Evolutionary conservation across 1,140 invertebrate genomes (phyloP).

Genomic region (Meloidogyne floridensis): DNA sequence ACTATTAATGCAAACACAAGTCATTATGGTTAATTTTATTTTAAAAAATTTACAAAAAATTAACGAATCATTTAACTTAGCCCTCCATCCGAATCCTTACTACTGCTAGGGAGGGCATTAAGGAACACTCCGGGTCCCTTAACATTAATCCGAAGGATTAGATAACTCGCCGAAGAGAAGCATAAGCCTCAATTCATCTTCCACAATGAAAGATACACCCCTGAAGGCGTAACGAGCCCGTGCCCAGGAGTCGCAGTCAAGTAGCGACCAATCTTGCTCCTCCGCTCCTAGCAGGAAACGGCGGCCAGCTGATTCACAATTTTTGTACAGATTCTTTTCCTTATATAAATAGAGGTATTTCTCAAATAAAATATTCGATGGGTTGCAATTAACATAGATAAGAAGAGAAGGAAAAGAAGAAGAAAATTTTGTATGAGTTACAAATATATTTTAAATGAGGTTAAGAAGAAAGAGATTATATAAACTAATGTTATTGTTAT

Average conservation of each 20-base stretch:
- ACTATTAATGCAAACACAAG: background rate
- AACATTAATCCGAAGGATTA: too few relatives aligned
- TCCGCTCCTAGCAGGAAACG: conserved; percentile 3
- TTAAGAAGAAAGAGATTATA: background rate
- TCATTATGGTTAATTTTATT: background rate
- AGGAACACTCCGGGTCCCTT: too few relatives aligned
- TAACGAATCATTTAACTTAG: background rate
- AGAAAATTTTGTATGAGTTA: too few relatives aligned
- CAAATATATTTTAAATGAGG: too few relatives aligned
- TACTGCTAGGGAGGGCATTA: background rate
- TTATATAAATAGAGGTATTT: background rate
- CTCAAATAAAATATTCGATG: background rate
- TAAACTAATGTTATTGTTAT: too few relatives aligned
- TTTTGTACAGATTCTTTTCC: background rate
- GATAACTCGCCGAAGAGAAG: too few relatives aligned
- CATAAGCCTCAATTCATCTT: too few relatives aligned
- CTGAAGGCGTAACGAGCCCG: background rate
- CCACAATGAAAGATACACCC: too few relatives aligned
- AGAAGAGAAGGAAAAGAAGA: background rate
- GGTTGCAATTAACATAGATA: background rate
- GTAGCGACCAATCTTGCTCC: background rate
- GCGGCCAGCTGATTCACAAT: background rate
- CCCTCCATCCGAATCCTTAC: conserved; percentile 10
- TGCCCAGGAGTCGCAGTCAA: background rate
- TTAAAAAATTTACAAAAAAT: background rate